A percentile compares a stretch with the other conserved stretches of the same genome.
These are phyloP conservation scores for Argyrosomus japonicus DNA, from an alignment of 2,113 vertebrate genomes.

Conservation along the genomic window DNA sequence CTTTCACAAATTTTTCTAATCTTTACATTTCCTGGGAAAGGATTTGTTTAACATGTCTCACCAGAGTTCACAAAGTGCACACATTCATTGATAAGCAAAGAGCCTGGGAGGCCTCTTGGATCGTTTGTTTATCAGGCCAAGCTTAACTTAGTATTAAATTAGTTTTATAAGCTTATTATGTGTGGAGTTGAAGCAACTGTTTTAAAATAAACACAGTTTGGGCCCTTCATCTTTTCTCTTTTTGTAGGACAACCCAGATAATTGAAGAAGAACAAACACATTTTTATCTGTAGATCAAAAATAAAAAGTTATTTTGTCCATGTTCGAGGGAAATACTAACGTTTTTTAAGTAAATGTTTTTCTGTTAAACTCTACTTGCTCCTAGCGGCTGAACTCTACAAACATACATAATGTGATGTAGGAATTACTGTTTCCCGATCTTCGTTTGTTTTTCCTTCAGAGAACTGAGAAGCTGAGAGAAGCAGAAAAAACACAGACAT, in stretches of 20 bases:
- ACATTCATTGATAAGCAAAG: neutral
- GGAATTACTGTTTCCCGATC: conserved; percentile 52
- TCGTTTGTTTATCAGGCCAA: neutral
- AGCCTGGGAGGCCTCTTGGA: neutral
- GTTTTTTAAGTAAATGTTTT: conserved; percentile 53
- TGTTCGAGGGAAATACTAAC: conserved; percentile 15
- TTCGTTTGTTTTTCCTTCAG: conserved; percentile 63
- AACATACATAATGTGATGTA: conserved; percentile 46
- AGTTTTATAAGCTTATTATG: neutral
- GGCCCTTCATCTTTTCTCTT: neutral
- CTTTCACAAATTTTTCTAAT: conserved; percentile 1
- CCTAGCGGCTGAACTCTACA: conserved; percentile 38
- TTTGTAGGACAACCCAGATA: neutral
- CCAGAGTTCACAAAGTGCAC: neutral
- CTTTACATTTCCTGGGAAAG: conserved; percentile 33
- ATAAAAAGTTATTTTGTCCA: conserved; percentile 16
- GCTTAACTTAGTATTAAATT: neutral
- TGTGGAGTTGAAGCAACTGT: neutral
- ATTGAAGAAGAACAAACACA: conserved; percentile 31
- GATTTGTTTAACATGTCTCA: conserved; percentile 5
- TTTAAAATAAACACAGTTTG: neutral
- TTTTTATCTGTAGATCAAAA: conserved; percentile 34
- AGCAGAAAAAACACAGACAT: conserved; percentile 37
- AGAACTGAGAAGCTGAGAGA: conserved; percentile 56
- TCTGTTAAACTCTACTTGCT: conserved; percentile 27